Conservation (phyloP, 2,113 vertebrate genomes). For the Urocitellus parryii region DNA sequence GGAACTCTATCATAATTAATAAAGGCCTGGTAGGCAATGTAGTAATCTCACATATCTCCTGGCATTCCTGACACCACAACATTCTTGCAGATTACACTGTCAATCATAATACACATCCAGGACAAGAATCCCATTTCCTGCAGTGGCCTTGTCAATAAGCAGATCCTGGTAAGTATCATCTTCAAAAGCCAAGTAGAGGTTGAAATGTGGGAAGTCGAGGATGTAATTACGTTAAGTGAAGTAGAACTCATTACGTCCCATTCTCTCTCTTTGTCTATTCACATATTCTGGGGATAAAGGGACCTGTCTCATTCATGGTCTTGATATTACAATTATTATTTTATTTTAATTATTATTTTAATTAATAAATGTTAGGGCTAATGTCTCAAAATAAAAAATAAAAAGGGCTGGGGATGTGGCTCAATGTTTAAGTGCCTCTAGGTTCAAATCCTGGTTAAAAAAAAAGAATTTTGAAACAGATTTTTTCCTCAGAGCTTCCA, state of each 20-base stretch:
- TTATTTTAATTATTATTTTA: slow-evolving; percentile 66
- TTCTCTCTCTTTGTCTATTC: slow-evolving; percentile 38
- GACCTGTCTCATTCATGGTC: background rate
- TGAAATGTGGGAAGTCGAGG: slow-evolving; percentile 51
- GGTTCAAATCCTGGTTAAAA: too few species aligned
- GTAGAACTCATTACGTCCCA: slow-evolving; percentile 60
- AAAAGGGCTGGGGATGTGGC: too few species aligned
- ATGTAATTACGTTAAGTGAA: slow-evolving; percentile 77
- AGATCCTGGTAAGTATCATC: slow-evolving; percentile 67
- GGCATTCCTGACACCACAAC: slow-evolving; percentile 54
- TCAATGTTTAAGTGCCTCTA: too few species aligned
- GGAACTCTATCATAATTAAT: slow-evolving; percentile 76
- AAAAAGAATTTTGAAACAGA: background rate
- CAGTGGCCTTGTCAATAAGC: slow-evolving; percentile 62
- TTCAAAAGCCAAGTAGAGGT: slow-evolving; percentile 59
- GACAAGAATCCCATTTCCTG: slow-evolving; percentile 70
- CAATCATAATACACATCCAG: slow-evolving; percentile 72
- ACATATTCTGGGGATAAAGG: background rate
- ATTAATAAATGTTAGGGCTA: slow-evolving; percentile 54
- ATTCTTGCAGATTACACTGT: slow-evolving; percentile 67
- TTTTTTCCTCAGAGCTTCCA: background rate
- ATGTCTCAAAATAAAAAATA: too few species aligned
- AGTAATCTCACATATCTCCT: slow-evolving; percentile 38
- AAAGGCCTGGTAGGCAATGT: slow-evolving; percentile 13
- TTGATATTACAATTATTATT: slow-evolving; percentile 40